Conservation (phyloP, 2,797 vertebrate species). For the Lepilemur septentrionalis region DNA sequence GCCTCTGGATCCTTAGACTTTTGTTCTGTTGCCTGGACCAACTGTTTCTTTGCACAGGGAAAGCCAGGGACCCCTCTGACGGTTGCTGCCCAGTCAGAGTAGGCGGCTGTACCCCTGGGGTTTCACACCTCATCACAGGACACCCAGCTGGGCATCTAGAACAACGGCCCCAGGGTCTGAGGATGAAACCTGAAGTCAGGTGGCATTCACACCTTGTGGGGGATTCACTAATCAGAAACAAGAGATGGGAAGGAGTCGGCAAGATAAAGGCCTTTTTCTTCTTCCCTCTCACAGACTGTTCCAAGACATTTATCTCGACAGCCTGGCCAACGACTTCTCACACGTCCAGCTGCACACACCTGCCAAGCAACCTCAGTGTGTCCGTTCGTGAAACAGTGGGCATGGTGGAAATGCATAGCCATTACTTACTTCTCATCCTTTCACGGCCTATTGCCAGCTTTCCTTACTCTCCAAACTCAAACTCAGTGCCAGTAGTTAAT, state of each 20-base stretch:
- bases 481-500: neutral
- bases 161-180: neutral
- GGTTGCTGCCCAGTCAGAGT: neutral
- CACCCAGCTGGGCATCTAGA: fast-evolving
- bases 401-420: neutral
- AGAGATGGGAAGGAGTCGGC: neutral
- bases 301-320: no score
- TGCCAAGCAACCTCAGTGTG: neutral
- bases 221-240: neutral
- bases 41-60: neutral
- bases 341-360: no score
- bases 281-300: neutral
- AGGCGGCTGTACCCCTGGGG: neutral
- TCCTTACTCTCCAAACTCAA: neutral
- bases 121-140: no score
- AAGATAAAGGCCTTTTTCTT: neutral
- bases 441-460: fast-evolving
- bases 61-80: neutral
- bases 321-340: neutral
- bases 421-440: no score
- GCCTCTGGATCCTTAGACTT: neutral
- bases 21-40: fast-evolving
- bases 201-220: no score
- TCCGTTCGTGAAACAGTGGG: neutral
- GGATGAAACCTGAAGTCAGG: neutral